Base-by-base conservation (phyloP, 2,888 invertebrate genomes). In the Brachyptera putata region DNA sequence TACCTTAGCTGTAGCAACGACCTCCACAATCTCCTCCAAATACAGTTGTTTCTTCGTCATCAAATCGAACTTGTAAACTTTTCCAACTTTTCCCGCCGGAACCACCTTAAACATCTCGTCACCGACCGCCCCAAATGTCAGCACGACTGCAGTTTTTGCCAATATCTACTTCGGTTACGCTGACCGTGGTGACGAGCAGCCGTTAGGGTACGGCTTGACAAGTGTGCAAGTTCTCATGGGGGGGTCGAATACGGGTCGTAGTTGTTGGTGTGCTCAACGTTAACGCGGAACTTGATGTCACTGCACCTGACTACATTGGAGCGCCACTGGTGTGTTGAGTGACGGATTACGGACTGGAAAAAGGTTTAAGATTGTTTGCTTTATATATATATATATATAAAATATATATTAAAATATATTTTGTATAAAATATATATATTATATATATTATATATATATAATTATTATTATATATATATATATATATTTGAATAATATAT, bases 91-190 rank as follows among this genome's bases (percentile, higher is more conserved):
- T 13, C 2, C 22, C 2, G 2, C 16, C 24, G 46, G 46, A 13
- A 1, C 11, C 11, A 46, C 2, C 46, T 5, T 4, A 24, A 46
- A 46, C 3, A 18, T 11, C 1, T 24, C 46, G 11, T 46, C 3
- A 3, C 46, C 21, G 13, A 18, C 22, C 4, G 46, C 46, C 24
- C 46, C 46, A 22, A 46, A 2, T 11, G 60, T 57, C 61, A 71
- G 72, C 3, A 34, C 65, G 9, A 74, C 58, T 1, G 61, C 16
- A 9, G 62, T 65, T 49, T n/a, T 79, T 82, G 1, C 80, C 78
- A 9, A 82, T 75, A 68, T 82, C 82, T 22, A 79, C 73, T 67
- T 82, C 82, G 65, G 74, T 71, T 0, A 75, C 80, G 48, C 68
- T 69, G 11, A 82, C 74, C 55, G 74, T 71, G 1, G 79, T 76